phyloP scores from a whole-genome alignment of 2,888 invertebrate species.

The Sesamia inferens region DNA sequence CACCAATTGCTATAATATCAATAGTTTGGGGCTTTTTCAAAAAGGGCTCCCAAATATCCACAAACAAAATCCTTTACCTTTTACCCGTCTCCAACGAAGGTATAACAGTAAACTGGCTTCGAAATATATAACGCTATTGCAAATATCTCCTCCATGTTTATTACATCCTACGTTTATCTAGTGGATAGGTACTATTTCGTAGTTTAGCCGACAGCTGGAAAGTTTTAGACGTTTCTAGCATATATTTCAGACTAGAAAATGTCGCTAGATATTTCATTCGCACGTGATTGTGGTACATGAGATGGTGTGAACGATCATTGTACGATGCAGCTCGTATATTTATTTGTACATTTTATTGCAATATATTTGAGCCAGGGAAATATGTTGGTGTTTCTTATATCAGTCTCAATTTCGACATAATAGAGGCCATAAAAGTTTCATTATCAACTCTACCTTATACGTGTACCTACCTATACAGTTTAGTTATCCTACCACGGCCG shows the following conservation, averaged over 20 bases:
- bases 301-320: constrained; percentile 62
- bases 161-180: constrained; percentile 51
- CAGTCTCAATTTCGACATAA: neutral
- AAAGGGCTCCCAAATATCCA: neutral
- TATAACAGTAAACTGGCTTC: constrained; percentile 19
- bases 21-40: too few species aligned
- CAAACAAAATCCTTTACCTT: constrained; percentile 33
- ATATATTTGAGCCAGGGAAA: neutral
- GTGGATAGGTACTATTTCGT: constrained; percentile 58
- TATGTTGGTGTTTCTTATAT: neutral
- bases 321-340: constrained; percentile 51
- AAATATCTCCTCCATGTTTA: constrained; percentile 49
- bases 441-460: neutral
- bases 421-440: neutral
- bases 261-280: constrained; percentile 72
- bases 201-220: constrained; percentile 67
- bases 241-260: constrained; percentile 63
- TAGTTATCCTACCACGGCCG: neutral
- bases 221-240: constrained; percentile 64
- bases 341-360: constrained; percentile 41
- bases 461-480: neutral
- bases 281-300: constrained; percentile 75
- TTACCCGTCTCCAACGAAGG: constrained; percentile 13
- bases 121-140: constrained; percentile 38
- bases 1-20: too few species aligned